Evolutionary conservation across 2,113 vertebrate genomes (phyloP).

Genomic region (Paraplagusia blochii): DNA sequence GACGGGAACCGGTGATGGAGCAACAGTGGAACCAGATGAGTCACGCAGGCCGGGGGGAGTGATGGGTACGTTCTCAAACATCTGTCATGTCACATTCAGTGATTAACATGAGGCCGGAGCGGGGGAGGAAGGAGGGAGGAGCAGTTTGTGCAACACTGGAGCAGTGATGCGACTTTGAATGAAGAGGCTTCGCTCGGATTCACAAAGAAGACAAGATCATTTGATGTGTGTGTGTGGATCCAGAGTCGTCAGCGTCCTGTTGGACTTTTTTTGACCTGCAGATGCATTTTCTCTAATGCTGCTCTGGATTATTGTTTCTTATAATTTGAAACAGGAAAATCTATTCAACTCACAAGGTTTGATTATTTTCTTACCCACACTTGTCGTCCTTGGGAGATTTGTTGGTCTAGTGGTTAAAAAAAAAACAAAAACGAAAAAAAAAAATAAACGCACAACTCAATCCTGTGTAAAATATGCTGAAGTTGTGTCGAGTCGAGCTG

Average conservation of each 20-base stretch:
- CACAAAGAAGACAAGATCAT: neutral
- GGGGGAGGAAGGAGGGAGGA: conserved; percentile 13
- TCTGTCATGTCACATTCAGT: conserved; percentile 54
- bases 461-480: conserved; percentile 3
- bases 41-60: conserved; percentile 37
- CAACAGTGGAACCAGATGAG: conserved; percentile 62
- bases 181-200: conserved; percentile 37
- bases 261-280: neutral
- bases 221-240: no score
- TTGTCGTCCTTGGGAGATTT: neutral
- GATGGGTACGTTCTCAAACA: conserved; percentile 57
- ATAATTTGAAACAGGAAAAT: conserved; percentile 6
- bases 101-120: conserved; percentile 52
- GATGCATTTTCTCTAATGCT: neutral
- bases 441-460: neutral
- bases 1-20: conserved; percentile 54
- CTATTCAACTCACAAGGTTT: conserved; percentile 1
- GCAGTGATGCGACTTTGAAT: conserved; percentile 24
- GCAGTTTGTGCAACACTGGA: conserved; percentile 19
- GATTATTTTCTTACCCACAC: neutral
- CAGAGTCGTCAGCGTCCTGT: neutral
- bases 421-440: neutral
- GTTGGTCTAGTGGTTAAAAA: neutral
- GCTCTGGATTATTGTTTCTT: conserved; percentile 7
- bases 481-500: neutral